Evolutionary conservation across 2,797 vertebrate species (phyloP).

Genomic region (Mus minutoides): DNA sequence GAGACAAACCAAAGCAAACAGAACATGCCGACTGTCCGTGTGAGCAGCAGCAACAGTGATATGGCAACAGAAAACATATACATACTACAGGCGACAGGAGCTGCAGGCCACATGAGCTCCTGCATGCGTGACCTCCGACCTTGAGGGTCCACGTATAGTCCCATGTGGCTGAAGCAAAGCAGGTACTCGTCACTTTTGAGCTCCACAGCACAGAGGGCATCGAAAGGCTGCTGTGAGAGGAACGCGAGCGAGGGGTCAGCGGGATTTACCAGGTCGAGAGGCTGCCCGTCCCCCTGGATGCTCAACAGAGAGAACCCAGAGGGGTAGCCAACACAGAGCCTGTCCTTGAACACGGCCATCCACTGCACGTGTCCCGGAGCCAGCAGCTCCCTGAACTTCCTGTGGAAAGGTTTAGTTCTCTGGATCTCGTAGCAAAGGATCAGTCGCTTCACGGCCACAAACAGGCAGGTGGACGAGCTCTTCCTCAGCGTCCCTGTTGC

Average conservation of each 20-base stretch:
- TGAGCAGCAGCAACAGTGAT: constrained; percentile 83
- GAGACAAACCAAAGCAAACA: constrained; percentile 78
- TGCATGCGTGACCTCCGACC: constrained; percentile 94
- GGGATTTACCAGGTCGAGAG: constrained; percentile 95
- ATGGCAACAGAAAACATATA: constrained; percentile 89
- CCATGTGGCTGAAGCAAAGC: constrained; percentile 98
- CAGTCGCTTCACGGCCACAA: constrained; percentile 94
- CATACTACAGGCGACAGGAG: constrained; percentile 97
- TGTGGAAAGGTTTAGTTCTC: constrained; percentile 92
- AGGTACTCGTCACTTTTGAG: constrained; percentile 92
- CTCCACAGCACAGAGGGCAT: constrained; percentile 96
- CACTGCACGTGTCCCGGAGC: constrained; percentile 95
- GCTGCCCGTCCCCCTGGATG: constrained; percentile 95
- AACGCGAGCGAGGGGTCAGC: constrained; percentile 95
- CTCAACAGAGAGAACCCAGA: constrained; percentile 96
- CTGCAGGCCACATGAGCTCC: constrained; percentile 99
- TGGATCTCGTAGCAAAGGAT: constrained; percentile 95
- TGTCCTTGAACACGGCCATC: constrained; percentile 94
- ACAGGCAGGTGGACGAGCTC: constrained; percentile 91
- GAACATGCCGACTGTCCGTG: constrained; percentile 73
- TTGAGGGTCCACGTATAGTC: constrained; percentile 95
- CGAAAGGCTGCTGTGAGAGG: constrained; percentile 94
- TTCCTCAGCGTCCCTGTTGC: constrained; percentile 90
- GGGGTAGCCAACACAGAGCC: constrained; percentile 95
- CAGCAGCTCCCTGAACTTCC: constrained; percentile 93